These are phyloP conservation scores for Leucosticte australis DNA, from an alignment of 2,113 vertebrate species.

Conservation along the genomic window DNA sequence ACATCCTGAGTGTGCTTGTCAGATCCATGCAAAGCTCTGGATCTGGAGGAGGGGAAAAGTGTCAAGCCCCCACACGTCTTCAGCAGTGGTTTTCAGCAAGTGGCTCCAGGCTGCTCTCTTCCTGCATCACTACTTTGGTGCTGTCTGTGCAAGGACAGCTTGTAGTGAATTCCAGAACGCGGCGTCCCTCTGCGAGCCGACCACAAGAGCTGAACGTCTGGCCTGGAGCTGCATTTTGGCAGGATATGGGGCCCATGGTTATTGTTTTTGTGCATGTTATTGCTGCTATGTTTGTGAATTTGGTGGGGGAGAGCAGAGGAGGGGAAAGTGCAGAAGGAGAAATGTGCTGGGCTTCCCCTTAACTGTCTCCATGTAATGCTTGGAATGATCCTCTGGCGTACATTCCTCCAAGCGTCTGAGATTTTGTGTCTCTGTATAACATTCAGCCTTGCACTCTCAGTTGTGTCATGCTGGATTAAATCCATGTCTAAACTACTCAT, in stretches of 20 bases:
- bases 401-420: not conserved
- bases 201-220: not conserved
- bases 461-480: not conserved
- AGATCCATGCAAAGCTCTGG: not conserved
- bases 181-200: not conserved
- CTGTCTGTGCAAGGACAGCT: not conserved
- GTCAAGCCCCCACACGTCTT: not conserved
- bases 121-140: not conserved
- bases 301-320: not conserved
- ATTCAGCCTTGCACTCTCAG: not conserved
- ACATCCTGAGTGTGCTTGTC: not conserved
- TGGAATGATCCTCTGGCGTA: not conserved
- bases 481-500: not conserved
- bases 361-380: not conserved
- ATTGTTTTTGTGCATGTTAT: not conserved
- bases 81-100: not conserved
- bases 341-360: not conserved
- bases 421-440: fast-evolving
- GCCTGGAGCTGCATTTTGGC: not conserved
- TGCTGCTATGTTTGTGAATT: not conserved
- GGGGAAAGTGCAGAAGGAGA: not conserved
- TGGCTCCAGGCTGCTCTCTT: not conserved
- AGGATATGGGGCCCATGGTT: not conserved
- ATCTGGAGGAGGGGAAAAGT: not conserved
- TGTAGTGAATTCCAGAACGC: fast-evolving